Conservation (phyloP, 1,140 invertebrate species). For the Zaprionus camerounensis region DNA sequence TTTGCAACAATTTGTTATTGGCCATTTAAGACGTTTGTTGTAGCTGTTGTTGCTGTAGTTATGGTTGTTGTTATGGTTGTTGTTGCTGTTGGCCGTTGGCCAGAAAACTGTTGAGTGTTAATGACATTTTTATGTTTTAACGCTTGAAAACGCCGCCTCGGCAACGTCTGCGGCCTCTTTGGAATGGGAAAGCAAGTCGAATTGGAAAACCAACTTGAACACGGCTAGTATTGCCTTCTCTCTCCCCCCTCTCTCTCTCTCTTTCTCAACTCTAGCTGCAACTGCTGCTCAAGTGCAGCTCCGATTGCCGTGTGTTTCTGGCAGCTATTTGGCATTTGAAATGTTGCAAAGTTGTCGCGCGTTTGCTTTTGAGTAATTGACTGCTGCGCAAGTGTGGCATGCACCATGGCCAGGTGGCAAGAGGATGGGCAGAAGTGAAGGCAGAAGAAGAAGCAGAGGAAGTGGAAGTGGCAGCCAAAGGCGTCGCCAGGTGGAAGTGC, state of each 20-base stretch:
- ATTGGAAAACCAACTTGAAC: slow-evolving; percentile 50
- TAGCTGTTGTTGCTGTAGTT: slow-evolving; percentile 43
- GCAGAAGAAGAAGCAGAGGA: not conserved
- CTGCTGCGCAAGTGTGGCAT: slow-evolving; percentile 11
- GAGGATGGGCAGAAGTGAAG: slow-evolving; percentile 1
- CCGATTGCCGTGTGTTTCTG: slow-evolving; percentile 13
- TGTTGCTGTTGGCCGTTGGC: slow-evolving; percentile 53
- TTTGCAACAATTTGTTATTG: slow-evolving; percentile 81
- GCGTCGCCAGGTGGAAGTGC: slow-evolving; percentile 16
- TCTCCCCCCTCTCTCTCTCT: not conserved
- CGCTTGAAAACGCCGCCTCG: slow-evolving; percentile 66
- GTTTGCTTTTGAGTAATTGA: slow-evolving; percentile 23
- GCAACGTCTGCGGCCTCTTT: slow-evolving; percentile 35
- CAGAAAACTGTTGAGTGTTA: slow-evolving; percentile 80
- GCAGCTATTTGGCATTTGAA: slow-evolving; percentile 31
- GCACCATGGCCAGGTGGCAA: not conserved
- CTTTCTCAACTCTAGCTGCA: not conserved
- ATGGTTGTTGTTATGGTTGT: slow-evolving; percentile 24
- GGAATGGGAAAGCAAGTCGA: slow-evolving; percentile 50
- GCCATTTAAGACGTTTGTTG: slow-evolving; percentile 79
- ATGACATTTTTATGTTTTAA: slow-evolving; percentile 82
- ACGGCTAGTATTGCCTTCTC: not conserved
- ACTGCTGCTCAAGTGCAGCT: slow-evolving; percentile 8
- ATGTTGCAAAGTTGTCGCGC: slow-evolving; percentile 25
- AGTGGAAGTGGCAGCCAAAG: not conserved